Percentiles rank a stretch among this genome's conserved stretches.
phyloP scores from a whole-genome alignment of 2,888 invertebrate genomes.

The Monoplex corrugatus region DNA sequence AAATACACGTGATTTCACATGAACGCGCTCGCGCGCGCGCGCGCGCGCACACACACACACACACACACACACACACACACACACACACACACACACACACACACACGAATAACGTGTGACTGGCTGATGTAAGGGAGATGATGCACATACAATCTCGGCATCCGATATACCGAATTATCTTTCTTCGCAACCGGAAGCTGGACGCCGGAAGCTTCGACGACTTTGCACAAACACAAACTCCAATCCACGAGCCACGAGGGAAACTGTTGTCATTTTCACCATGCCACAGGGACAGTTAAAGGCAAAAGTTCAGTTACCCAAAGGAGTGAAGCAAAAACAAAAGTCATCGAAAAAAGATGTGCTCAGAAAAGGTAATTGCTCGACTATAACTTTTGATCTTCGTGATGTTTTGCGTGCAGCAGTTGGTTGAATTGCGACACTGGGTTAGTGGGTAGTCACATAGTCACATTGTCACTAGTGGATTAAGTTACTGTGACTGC shows the following conservation, averaged over 20 bases:
- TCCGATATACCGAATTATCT: too few species aligned
- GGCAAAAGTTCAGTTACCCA: slow-evolving; percentile 41
- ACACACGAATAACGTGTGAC: not conserved
- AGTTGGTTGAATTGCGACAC: too few species aligned
- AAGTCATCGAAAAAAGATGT: slow-evolving; percentile 36
- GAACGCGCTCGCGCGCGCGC: not conserved
- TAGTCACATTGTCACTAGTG: too few species aligned
- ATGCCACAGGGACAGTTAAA: slow-evolving; percentile 49
- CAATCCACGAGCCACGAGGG: not conserved
- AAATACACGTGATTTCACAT: not conserved
- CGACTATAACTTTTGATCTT: not conserved
- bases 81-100: slow-evolving; percentile 11
- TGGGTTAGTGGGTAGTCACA: too few species aligned
- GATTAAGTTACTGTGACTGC: too few species aligned
- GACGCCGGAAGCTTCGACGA: not conserved
- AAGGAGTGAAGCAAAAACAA: slow-evolving; percentile 47
- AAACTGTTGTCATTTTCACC: too few species aligned
- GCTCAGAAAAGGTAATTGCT: slow-evolving; percentile 42
- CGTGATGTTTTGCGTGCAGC: not conserved
- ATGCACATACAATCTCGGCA: too few species aligned
- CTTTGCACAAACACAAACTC: not conserved
- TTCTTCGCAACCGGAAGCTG: not conserved
- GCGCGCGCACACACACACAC: slow-evolving; percentile 3
- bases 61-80: slow-evolving; percentile 5
- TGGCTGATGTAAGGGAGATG: not conserved